Evolutionary conservation across 2,888 invertebrate species (phyloP), one percentile per base, ranked within the genome.

Genomic region (Zelleria hepariella): DNA sequence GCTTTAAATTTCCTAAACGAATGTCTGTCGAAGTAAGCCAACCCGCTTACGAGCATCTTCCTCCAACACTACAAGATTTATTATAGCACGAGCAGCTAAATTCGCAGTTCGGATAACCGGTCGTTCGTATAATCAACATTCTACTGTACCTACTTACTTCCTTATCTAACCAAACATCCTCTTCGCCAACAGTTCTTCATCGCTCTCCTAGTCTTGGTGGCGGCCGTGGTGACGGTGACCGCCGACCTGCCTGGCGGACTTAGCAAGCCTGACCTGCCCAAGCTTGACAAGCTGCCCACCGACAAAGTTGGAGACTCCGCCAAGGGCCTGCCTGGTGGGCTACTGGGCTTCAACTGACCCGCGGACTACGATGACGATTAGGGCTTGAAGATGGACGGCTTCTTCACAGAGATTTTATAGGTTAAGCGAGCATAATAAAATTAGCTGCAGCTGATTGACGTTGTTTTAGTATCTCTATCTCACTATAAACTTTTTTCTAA

Each of bases 171-270:
- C 10, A 21, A 20, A 49, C 21, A 49, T 42, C 25, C 27, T 57
- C 18, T 48, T 57, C 59, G 52, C n/a, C n/a, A n/a, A n/a, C 61
- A 60, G 57, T 26, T 42, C 57, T 59, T 62, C 58, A 48, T 61
- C 0, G 80, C 80, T 60, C 64, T 83, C 42, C 65, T 85, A 62
- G 65, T 83, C 74, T 64, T 84, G 67, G 78, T 62, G 24, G 48
- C 63, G 27, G 58, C 64, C 26, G 56, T 51, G 26, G 65, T 72
- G 42, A 67, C 68, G 61, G 65, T 72, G 42, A 67, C 68, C 61
- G 49, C 70, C 7, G 82, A 79, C 52, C 64, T 78, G 26, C 68
- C 69, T 62, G 73, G 49, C 6, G 73, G 67, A 26, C 61, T 67
- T 42, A 77, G 76, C 62, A 63, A 63, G 0, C 67, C 71, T 2